Evolutionary conservation across 1,140 invertebrate species (phyloP).

Genomic region (Aphis gossypii): DNA sequence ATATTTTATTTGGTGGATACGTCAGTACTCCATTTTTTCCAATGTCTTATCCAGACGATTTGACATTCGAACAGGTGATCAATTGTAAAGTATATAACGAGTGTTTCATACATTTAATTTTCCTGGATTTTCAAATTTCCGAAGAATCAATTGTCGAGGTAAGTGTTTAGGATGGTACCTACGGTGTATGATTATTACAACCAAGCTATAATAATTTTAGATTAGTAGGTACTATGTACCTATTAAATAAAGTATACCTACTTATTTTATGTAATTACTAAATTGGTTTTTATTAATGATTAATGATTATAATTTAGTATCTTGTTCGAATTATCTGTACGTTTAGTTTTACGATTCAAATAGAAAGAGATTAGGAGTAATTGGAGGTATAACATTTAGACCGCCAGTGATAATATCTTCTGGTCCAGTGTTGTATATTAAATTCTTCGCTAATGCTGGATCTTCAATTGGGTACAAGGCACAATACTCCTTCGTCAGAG

Average conservation of each 20-base stretch:
- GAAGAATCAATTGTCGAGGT: slow-evolving; percentile 76
- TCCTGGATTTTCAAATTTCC: slow-evolving; percentile 76
- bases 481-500: slow-evolving; percentile 69
- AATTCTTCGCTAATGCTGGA: slow-evolving; percentile 77
- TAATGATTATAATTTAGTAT: background rate
- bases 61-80: slow-evolving; percentile 74
- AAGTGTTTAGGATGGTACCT: background rate
- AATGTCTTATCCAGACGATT: slow-evolving; percentile 73
- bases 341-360: slow-evolving; percentile 76
- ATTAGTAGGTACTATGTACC: background rate
- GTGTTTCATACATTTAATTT: slow-evolving; percentile 72
- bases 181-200: background rate
- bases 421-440: slow-evolving; percentile 71
- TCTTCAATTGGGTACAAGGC: slow-evolving; percentile 75
- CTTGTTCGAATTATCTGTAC: background rate
- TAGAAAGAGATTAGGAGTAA: slow-evolving; percentile 72
- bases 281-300: background rate
- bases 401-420: slow-evolving; percentile 74
- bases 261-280: background rate
- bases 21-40: slow-evolving; percentile 76
- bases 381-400: slow-evolving; percentile 73
- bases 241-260: background rate
- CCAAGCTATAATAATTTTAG: background rate
- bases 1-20: slow-evolving; percentile 65
- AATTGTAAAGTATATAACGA: slow-evolving; percentile 66